Evolutionary conservation across 1,140 invertebrate species (phyloP).

Genomic region (Drosophila ercepeae): DNA sequence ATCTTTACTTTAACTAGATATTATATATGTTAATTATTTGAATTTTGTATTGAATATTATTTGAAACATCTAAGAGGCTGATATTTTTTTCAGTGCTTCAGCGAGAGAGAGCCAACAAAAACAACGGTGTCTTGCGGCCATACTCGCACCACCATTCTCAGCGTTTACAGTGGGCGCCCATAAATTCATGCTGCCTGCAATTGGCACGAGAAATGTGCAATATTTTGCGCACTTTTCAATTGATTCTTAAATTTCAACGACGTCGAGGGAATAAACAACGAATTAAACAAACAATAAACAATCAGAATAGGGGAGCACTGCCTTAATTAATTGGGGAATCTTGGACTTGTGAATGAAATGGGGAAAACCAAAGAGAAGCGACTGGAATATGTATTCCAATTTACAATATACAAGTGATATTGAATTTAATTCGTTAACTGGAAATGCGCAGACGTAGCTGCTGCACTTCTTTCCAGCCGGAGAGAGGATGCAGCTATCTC

Average conservation of each 20-base stretch:
- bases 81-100: too few relatives aligned
- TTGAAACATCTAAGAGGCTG: background rate
- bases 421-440: background rate
- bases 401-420: too few relatives aligned
- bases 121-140: background rate
- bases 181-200: conserved; percentile 1
- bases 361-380: background rate
- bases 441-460: conserved; percentile 16
- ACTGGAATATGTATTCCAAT: background rate
- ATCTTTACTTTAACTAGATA: too few relatives aligned
- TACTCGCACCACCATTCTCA: conserved; percentile 1
- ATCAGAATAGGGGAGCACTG: background rate
- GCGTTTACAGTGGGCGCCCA: conserved; percentile 11
- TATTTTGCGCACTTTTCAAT: conserved; percentile 1
- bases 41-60: too few relatives aligned
- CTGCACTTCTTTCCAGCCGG: background rate
- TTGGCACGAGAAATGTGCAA: conserved; percentile 2
- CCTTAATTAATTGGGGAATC: background rate
- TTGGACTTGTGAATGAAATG: background rate
- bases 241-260: background rate
- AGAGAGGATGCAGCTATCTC: background rate
- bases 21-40: too few relatives aligned
- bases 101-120: background rate
- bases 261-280: background rate
- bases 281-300: background rate